Evolutionary conservation across 64 coral and sea anemone species (phyloP).

Genomic region (Dendrophyllia cribrosa): DNA sequence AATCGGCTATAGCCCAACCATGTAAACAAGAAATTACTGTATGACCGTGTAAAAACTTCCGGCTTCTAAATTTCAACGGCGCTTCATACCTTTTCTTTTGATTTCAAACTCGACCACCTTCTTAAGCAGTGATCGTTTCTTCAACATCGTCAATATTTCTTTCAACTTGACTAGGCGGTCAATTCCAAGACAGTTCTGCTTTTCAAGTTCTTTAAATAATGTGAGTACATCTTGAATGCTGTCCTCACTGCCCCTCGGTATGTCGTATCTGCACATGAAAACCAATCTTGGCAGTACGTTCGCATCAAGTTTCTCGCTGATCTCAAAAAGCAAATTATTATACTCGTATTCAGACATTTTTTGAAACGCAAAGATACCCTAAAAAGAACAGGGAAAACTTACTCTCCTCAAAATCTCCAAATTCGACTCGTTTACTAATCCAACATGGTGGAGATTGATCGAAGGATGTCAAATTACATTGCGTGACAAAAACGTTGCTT

Average conservation of each 20-base stretch:
- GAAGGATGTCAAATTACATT: too few species aligned
- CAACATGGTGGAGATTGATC: too few species aligned
- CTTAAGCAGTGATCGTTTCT: background rate
- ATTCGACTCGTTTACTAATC: too few species aligned
- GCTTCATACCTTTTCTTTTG: background rate
- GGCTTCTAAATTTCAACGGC: too few species aligned
- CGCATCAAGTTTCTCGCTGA: background rate
- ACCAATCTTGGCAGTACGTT: background rate
- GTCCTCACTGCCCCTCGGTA: background rate
- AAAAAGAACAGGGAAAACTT: background rate
- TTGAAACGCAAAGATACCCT: background rate
- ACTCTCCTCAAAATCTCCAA: too few species aligned
- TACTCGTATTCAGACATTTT: background rate
- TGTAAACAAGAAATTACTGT: too few species aligned
- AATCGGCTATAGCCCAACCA: too few species aligned
- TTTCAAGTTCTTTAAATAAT: conserved; percentile 14
- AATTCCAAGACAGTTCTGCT: background rate
- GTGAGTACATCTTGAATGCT: background rate
- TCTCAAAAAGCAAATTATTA: conserved; percentile 1
- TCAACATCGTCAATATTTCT: background rate
- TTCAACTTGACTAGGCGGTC: background rate
- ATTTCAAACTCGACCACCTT: background rate
- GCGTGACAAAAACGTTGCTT: too few species aligned
- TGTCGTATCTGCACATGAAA: background rate
- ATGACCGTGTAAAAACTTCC: too few species aligned